Percentiles rank a stretch among this genome's conserved stretches.
Conservation (phyloP, 2,113 vertebrate genomes). For the Okapia johnstoni region DNA sequence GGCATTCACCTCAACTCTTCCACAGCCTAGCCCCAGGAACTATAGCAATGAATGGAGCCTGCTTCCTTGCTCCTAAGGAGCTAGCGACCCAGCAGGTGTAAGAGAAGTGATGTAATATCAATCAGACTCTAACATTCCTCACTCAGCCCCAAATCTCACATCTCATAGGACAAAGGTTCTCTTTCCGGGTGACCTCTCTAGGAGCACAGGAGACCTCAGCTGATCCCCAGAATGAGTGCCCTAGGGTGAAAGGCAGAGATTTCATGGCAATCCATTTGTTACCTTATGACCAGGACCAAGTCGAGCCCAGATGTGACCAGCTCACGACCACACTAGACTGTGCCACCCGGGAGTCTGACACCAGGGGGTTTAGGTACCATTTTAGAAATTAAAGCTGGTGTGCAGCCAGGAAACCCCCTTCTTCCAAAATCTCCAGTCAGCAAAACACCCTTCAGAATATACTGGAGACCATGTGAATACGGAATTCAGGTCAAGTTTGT, state of each 20-base stretch:
- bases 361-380: rapidly evolving
- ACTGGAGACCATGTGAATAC: not conserved
- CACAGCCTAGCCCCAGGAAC: not conserved
- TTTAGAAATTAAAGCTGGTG: not conserved
- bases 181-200: not conserved
- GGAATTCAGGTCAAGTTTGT: not conserved
- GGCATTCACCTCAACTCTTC: not conserved
- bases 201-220: not conserved
- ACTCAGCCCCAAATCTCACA: not conserved
- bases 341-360: not conserved
- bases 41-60: not conserved
- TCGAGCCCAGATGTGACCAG: not conserved
- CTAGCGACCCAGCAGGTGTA: not conserved
- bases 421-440: not conserved
- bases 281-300: not conserved
- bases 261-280: not conserved
- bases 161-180: not conserved
- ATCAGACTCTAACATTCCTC: not conserved
- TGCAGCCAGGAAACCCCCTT: not conserved
- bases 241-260: not conserved
- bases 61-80: not conserved
- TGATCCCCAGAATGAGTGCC: not conserved
- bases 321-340: not conserved
- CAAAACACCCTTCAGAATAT: not conserved
- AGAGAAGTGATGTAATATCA: not conserved